Conservation (phyloP, 2,888 invertebrate genomes). For the Tubiluchus corallicola region DNA sequence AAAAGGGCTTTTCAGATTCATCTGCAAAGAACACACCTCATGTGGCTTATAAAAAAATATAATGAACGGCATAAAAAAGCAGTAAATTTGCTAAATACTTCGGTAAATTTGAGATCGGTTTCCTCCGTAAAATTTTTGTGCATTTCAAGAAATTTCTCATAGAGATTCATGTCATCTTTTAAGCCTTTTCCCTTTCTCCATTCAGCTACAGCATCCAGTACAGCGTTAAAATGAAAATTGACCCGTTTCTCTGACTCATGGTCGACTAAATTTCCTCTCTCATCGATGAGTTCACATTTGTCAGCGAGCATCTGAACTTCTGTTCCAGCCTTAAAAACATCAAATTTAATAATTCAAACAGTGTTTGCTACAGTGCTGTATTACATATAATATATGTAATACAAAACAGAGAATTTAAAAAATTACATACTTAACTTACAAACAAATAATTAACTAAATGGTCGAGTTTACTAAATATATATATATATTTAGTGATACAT, state of each 20-base stretch:
- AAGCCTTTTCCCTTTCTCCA: constrained; percentile 20
- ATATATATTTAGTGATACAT: background rate
- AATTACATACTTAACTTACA: background rate
- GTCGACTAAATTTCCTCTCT: constrained; percentile 20
- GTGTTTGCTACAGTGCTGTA: too few relatives aligned
- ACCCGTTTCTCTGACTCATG: constrained; percentile 22
- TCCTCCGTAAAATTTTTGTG: constrained; percentile 26
- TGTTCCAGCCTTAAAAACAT: constrained; percentile 13
- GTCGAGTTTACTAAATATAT: background rate
- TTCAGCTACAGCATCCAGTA: constrained; percentile 27
- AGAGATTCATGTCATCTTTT: constrained; percentile 8
- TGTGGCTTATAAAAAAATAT: too few relatives aligned
- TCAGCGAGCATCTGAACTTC: constrained; percentile 19
- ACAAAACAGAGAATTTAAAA: background rate
- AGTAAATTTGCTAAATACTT: too few relatives aligned
- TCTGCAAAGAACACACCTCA: background rate
- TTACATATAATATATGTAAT: too few relatives aligned
- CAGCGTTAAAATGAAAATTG: constrained; percentile 30
- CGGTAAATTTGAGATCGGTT: constrained; percentile 22
- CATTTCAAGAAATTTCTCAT: constrained; percentile 23
- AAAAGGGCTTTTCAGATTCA: background rate
- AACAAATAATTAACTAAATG: background rate
- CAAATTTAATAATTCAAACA: constrained; percentile 2
- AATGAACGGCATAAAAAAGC: too few relatives aligned
- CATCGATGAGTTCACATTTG: constrained; percentile 26